These are phyloP conservation scores for Drosophila sucinea DNA, from an alignment of 1,140 invertebrate genomes.

Conservation along the genomic window DNA sequence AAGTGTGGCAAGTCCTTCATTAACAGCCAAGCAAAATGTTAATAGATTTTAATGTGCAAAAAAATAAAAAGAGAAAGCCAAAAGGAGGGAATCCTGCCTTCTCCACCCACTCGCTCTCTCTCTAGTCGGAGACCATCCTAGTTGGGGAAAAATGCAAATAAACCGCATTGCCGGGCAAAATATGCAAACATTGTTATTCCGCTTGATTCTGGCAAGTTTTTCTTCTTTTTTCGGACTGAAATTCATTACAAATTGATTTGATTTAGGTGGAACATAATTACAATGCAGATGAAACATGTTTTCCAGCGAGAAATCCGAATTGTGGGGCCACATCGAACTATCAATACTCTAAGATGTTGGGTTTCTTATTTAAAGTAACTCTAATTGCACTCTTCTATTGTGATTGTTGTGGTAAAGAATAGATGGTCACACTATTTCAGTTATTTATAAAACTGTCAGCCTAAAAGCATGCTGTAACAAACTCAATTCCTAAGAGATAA, in stretches of 20 bases:
- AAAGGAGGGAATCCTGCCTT: not conserved
- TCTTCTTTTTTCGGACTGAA: constrained; percentile 36
- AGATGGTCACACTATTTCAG: no score
- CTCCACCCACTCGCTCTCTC: no score
- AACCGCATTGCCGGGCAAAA: constrained; percentile 41
- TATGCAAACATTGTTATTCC: constrained; percentile 52
- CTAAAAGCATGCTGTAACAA: no score
- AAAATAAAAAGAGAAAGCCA: constrained; percentile 11
- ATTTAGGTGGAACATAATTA: constrained; percentile 71
- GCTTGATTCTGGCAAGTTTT: constrained; percentile 12
- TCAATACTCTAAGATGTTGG: not conserved
- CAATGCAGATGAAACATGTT: constrained; percentile 62
- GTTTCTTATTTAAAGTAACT: no score
- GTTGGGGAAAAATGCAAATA: constrained; percentile 22
- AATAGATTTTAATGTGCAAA: constrained; percentile 63
- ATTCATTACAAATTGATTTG: constrained; percentile 73
- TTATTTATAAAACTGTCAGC: no score
- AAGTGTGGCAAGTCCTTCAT: constrained; percentile 45
- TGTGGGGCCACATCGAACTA: not conserved
- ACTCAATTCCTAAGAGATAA: no score
- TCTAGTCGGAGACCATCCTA: no score
- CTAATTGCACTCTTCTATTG: no score
- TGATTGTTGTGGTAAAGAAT: no score
- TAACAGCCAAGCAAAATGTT: constrained; percentile 63
- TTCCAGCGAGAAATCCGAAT: not conserved